Evolutionary conservation across 2,888 invertebrate species (phyloP).

Genomic region (Cataglyphis cursor): DNA sequence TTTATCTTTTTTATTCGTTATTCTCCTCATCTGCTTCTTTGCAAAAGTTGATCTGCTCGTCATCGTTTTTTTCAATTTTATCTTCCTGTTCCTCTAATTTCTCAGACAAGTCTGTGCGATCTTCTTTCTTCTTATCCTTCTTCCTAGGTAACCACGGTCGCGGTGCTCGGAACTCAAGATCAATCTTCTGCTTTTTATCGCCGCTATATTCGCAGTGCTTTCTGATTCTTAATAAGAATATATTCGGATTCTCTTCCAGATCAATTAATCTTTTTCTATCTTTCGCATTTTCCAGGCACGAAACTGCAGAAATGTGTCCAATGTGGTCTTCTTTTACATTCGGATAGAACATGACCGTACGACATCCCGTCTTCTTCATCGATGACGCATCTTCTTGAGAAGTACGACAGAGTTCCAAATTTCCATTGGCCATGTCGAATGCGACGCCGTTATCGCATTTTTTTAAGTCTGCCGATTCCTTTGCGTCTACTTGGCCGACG

Average conservation of each 20-base stretch:
- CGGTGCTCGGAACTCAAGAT: slow-evolving; percentile 81
- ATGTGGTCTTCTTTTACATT: not conserved
- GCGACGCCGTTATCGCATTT: not conserved
- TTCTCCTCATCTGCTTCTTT: not conserved
- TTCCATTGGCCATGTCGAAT: slow-evolving; percentile 14
- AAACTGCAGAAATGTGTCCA: rapidly evolving
- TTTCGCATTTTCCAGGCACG: not conserved
- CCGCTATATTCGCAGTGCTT: slow-evolving; percentile 71
- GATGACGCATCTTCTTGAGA: not conserved
- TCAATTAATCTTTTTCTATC: slow-evolving; percentile 51
- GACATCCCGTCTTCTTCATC: slow-evolving; percentile 1
- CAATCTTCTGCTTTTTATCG: slow-evolving; percentile 77
- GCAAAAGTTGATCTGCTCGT: not conserved
- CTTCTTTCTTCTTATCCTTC: not conserved
- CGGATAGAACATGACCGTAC: slow-evolving; percentile 55
- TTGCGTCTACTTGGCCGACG: slow-evolving; percentile 13
- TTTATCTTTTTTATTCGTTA: not conserved
- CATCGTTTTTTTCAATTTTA: not conserved
- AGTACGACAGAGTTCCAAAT: slow-evolving; percentile 19
- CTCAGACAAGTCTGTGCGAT: not conserved
- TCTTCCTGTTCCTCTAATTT: slow-evolving; percentile 2
- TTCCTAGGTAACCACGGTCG: slow-evolving; percentile 78
- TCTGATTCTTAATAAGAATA: slow-evolving; percentile 80
- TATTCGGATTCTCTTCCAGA: slow-evolving; percentile 82
- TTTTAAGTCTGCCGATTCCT: not conserved